Evolutionary conservation across 2,797 vertebrate genomes (phyloP).

Genomic region (Scolopax bukidnonensis): DNA sequence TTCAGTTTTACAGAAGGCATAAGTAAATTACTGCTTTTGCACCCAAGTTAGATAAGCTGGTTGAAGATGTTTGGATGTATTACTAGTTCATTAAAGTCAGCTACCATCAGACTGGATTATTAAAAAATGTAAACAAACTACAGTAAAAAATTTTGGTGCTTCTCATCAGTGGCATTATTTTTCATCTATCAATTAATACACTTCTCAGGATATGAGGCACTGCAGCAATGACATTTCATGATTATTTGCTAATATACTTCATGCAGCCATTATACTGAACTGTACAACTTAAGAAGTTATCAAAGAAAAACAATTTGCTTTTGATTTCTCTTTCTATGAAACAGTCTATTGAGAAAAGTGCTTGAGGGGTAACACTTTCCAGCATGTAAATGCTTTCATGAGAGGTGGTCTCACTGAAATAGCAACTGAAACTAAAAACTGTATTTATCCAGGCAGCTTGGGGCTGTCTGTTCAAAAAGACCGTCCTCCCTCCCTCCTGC

Average conservation of each 20-base stretch:
- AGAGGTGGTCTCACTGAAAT: slow-evolving; percentile 58
- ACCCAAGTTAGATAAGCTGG: background rate
- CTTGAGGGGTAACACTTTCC: background rate
- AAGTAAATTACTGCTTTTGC: background rate
- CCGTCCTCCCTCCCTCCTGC: background rate
- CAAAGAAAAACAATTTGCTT: slow-evolving; percentile 57
- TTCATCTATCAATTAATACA: background rate
- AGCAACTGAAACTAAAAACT: slow-evolving; percentile 45
- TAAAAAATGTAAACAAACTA: background rate
- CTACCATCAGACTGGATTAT: background rate
- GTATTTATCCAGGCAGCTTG: slow-evolving; percentile 51
- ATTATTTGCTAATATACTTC: background rate
- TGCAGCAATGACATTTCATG: background rate
- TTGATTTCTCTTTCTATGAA: slow-evolving; percentile 17
- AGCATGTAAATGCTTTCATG: slow-evolving; percentile 28
- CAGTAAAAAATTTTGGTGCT: background rate
- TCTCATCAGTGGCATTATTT: background rate
- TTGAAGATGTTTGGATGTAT: background rate
- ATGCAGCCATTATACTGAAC: background rate
- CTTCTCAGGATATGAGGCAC: background rate
- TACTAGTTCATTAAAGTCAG: background rate
- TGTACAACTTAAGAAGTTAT: background rate
- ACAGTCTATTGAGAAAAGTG: slow-evolving; percentile 17
- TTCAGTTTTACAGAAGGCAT: background rate
- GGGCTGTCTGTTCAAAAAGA: slow-evolving; percentile 45